phyloP scores from a whole-genome alignment of 2,888 invertebrate genomes.

The Vesta saturnalis region DNA sequence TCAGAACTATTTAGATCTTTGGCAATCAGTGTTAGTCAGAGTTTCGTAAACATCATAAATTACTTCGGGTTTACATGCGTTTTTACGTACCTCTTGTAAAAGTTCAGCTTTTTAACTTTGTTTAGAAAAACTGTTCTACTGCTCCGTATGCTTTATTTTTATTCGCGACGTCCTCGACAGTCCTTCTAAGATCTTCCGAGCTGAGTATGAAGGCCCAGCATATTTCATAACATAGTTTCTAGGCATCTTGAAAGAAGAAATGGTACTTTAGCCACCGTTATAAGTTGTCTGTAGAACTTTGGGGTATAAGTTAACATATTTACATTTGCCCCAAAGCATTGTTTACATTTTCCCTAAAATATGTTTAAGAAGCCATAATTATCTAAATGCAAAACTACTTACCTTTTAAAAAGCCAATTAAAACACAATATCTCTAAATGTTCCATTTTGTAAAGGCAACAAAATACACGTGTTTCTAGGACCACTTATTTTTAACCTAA shows the following conservation, averaged over 20 bases:
- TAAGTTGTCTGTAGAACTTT: not conserved
- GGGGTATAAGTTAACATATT: not conserved
- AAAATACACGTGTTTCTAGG: too few species aligned
- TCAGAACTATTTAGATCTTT: not conserved
- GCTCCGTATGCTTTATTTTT: not conserved
- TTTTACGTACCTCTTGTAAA: not conserved
- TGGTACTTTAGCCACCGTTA: not conserved
- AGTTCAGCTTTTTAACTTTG: not conserved
- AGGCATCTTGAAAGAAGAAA: not conserved
- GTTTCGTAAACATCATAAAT: not conserved
- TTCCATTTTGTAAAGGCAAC: too few species aligned
- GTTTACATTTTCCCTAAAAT: not conserved
- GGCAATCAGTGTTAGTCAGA: not conserved
- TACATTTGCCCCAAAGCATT: not conserved
- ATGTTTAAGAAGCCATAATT: too few species aligned
- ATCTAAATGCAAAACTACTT: too few species aligned
- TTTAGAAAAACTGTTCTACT: not conserved
- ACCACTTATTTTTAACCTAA: too few species aligned
- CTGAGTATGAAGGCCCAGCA: not conserved
- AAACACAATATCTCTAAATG: too few species aligned
- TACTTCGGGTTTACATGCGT: not conserved
- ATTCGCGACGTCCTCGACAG: not conserved
- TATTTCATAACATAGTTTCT: not conserved
- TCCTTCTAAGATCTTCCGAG: not conserved
- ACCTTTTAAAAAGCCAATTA: too few species aligned